Percentiles rank a stretch among this genome's conserved stretches.
These are phyloP conservation scores for Eupithecia centaureata DNA, from an alignment of 2,888 invertebrate species.

Conservation along the genomic window DNA sequence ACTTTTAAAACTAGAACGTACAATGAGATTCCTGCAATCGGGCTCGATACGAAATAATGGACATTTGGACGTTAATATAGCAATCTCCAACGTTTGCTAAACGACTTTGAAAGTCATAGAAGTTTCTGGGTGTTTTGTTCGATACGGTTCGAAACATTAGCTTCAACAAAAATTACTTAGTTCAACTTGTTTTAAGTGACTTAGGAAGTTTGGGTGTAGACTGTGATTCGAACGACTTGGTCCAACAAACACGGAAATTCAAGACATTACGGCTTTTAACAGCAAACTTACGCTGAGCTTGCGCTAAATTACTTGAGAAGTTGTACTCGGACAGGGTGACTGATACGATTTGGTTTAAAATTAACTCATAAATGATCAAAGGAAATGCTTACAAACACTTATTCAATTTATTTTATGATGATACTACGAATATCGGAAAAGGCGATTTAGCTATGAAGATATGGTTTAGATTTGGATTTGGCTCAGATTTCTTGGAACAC, in stretches of 20 bases:
- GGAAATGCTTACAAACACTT: too few species aligned
- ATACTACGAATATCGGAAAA: too few species aligned
- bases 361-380: neutral
- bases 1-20: neutral
- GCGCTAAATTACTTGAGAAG: slow-evolving; percentile 12
- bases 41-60: neutral
- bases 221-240: neutral
- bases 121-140: neutral
- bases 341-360: neutral
- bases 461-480: neutral
- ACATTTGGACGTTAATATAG: slow-evolving; percentile 1
- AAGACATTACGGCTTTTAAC: slow-evolving; percentile 1
- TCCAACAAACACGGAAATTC: slow-evolving; percentile 7
- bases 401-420: too few species aligned
- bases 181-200: slow-evolving; percentile 4
- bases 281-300: slow-evolving; percentile 8
- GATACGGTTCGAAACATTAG: slow-evolving; percentile 2
- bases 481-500: neutral
- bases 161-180: neutral
- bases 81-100: neutral
- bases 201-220: neutral
- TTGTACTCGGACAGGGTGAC: neutral
- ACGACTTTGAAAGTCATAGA: slow-evolving; percentile 3
- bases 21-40: slow-evolving; percentile 3
- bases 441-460: neutral